phyloP scores from a whole-genome alignment of 2,888 invertebrate genomes.

The Gonocerus acuteangulatus region DNA sequence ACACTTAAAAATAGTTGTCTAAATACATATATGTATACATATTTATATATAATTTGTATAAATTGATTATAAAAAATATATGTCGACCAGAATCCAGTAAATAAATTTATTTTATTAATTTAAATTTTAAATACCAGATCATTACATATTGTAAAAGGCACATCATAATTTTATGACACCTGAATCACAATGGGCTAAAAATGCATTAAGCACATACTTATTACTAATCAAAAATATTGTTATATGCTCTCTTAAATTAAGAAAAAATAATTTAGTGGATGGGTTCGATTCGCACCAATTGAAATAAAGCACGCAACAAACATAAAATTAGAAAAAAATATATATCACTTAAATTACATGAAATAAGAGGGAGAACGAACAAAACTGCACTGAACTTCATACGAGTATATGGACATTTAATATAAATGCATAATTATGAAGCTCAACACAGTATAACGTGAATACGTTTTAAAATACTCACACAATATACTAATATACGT shows the following conservation, averaged over 20 bases:
- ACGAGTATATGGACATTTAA: too few species aligned
- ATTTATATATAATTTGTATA: constrained; percentile 10
- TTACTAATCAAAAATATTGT: background rate
- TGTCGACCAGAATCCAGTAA: constrained; percentile 14
- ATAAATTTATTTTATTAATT: background rate
- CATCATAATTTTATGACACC: constrained; percentile 11
- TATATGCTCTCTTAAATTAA: too few species aligned
- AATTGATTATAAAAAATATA: constrained; percentile 25
- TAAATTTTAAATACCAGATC: constrained; percentile 18
- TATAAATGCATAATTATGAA: too few species aligned
- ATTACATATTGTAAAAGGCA: constrained; percentile 18
- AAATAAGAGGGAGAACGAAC: too few species aligned
- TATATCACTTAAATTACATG: too few species aligned
- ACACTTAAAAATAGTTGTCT: constrained; percentile 16
- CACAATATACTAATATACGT: background rate
- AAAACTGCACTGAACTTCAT: too few species aligned
- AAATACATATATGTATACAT: constrained; percentile 3
- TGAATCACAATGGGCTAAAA: constrained; percentile 6
- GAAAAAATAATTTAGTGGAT: too few species aligned
- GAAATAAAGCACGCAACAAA: too few species aligned
- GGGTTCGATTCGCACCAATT: too few species aligned
- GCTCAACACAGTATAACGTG: too few species aligned
- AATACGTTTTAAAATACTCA: too few species aligned
- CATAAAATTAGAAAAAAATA: too few species aligned
- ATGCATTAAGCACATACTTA: constrained; percentile 6